These are phyloP conservation scores for Cercocebus atys DNA, from an alignment of 2,113 vertebrate species.

Conservation along the genomic window DNA sequence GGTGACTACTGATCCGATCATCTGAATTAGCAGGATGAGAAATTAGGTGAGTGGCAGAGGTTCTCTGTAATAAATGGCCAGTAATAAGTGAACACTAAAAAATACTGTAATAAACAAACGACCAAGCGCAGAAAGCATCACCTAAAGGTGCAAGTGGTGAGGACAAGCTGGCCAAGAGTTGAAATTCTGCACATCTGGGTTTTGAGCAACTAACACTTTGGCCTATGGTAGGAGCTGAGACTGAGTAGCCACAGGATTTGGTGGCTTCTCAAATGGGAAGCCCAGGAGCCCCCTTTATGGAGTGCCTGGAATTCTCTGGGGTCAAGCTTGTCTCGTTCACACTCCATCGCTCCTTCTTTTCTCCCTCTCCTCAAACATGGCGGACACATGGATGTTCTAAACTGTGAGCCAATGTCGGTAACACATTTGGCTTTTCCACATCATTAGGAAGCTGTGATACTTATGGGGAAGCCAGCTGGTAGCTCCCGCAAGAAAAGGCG, in stretches of 20 bases:
- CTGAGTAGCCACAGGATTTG: not conserved
- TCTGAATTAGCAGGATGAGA: not conserved
- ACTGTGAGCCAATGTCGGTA: not conserved
- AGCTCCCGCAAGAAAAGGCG: not conserved
- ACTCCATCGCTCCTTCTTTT: too few species aligned
- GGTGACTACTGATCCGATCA: not conserved
- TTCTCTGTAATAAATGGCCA: not conserved
- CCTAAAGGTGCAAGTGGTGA: not conserved
- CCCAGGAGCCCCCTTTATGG: too few species aligned
- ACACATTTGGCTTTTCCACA: too few species aligned
- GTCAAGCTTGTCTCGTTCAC: not conserved
- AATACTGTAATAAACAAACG: too few species aligned
- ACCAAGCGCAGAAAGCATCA: not conserved
- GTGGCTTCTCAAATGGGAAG: not conserved
- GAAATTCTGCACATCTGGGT: not conserved
- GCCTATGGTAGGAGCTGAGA: too few species aligned
- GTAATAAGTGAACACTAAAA: not conserved
- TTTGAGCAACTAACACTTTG: not conserved
- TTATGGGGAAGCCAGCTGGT: not conserved
- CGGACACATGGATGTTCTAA: not conserved
- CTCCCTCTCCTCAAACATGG: too few species aligned
- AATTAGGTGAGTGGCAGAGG: too few species aligned
- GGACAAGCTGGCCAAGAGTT: not conserved
- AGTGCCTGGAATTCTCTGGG: not conserved
- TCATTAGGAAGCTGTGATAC: not conserved